Percentiles rank a stretch among this genome's conserved stretches.
phyloP scores from a whole-genome alignment of 2,797 vertebrate species.

The Acanthiza pusilla region DNA sequence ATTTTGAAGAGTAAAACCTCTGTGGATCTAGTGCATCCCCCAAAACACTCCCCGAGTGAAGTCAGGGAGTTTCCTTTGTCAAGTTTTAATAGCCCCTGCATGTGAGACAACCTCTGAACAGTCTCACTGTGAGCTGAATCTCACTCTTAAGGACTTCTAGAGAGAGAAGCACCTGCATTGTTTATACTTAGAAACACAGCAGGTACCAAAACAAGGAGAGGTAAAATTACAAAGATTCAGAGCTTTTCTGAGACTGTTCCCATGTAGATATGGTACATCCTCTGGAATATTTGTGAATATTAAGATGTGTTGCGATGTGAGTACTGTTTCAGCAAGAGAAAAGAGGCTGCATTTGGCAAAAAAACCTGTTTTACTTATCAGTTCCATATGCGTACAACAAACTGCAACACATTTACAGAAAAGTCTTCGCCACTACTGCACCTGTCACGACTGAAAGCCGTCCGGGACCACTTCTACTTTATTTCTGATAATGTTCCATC shows the following conservation, averaged over 20 bases:
- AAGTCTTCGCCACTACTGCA: background rate
- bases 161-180: background rate
- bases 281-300: background rate
- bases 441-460: background rate
- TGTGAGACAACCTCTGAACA: background rate
- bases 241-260: background rate
- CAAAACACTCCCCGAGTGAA: background rate
- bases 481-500: background rate
- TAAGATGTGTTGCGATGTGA: background rate
- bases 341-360: background rate
- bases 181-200: background rate
- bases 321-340: background rate
- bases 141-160: background rate
- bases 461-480: background rate
- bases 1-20: background rate
- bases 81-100: background rate
- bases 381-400: background rate
- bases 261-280: background rate
- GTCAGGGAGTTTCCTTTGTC: background rate
- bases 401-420: background rate
- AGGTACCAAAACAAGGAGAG: background rate
- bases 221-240: background rate
- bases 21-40: no score
- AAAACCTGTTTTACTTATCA: background rate
- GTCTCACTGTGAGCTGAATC: background rate